phyloP scores from a whole-genome alignment of 1,140 invertebrate genomes.

The Dryas iulia region DNA sequence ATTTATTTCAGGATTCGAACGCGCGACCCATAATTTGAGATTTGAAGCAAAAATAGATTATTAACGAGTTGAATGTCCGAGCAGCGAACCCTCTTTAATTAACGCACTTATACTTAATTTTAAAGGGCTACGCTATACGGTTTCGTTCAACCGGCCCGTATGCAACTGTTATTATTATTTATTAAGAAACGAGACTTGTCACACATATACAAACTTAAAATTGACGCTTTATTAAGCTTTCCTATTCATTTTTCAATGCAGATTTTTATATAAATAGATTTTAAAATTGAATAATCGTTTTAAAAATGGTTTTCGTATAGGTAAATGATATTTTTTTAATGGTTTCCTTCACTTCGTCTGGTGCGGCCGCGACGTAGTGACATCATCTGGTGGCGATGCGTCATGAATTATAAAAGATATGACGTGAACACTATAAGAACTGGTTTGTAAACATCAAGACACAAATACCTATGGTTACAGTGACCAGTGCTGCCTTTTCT shows the following conservation, averaged over 20 bases:
- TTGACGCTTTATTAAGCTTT: neutral
- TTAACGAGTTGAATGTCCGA: neutral
- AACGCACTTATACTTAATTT: neutral
- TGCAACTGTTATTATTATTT: neutral
- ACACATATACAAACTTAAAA: neutral
- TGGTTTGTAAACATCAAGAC: constrained; percentile 24
- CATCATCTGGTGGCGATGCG: constrained; percentile 43
- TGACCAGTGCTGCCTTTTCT: no score
- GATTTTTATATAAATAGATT: neutral
- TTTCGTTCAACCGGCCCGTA: neutral
- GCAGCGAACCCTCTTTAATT: neutral
- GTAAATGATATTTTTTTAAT: neutral
- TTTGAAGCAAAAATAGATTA: neutral
- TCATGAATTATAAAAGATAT: constrained; percentile 43
- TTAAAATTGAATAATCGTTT: neutral
- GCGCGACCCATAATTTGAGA: neutral
- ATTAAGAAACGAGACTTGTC: neutral
- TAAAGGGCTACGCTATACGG: neutral
- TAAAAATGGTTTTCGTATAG: neutral
- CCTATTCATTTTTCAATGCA: neutral
- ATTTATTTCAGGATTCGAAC: neutral
- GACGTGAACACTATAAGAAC: constrained; percentile 36
- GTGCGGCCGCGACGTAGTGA: constrained; percentile 29
- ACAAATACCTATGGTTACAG: neutral
- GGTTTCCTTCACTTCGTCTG: no score